phyloP scores from a whole-genome alignment of 1,140 invertebrate species.

The Trichoplusia ni region DNA sequence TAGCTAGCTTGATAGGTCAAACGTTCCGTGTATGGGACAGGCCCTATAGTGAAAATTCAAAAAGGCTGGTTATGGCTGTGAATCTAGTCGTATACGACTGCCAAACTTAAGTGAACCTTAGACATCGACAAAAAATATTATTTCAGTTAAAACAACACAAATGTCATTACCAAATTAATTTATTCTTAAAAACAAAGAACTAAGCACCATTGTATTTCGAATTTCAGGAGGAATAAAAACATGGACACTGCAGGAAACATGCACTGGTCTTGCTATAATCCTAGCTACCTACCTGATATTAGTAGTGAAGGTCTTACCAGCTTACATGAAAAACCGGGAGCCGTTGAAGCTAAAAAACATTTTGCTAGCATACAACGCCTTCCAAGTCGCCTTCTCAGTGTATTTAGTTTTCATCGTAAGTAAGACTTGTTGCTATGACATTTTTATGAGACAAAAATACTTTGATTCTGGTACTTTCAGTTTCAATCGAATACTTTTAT shows the following conservation, averaged over 20 bases:
- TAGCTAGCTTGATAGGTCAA: too few species aligned
- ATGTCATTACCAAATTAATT: too few species aligned
- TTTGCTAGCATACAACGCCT: constrained; percentile 86
- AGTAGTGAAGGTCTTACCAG: constrained; percentile 85
- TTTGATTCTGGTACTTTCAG: not conserved
- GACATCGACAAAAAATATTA: too few species aligned
- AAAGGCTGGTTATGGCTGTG: too few species aligned
- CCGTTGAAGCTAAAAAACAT: constrained; percentile 84
- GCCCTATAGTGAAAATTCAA: too few species aligned
- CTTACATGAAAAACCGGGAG: constrained; percentile 86
- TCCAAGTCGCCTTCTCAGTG: constrained; percentile 85
- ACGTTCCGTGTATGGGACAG: too few species aligned
- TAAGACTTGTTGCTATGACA: constrained; percentile 32
- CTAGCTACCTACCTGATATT: constrained; percentile 83
- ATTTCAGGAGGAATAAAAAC: constrained; percentile 49
- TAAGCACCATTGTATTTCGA: not conserved
- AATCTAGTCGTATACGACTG: too few species aligned
- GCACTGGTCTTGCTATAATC: constrained; percentile 54
- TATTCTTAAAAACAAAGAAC: too few species aligned
- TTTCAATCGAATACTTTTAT: not conserved
- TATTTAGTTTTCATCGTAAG: constrained; percentile 84
- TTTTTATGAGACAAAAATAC: constrained; percentile 19
- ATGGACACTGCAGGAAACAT: constrained; percentile 58
- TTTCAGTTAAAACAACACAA: too few species aligned
- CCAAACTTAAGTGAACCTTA: too few species aligned